Evolutionary conservation across 2,113 vertebrate genomes (phyloP).

Genomic region (Cairina moschata): DNA sequence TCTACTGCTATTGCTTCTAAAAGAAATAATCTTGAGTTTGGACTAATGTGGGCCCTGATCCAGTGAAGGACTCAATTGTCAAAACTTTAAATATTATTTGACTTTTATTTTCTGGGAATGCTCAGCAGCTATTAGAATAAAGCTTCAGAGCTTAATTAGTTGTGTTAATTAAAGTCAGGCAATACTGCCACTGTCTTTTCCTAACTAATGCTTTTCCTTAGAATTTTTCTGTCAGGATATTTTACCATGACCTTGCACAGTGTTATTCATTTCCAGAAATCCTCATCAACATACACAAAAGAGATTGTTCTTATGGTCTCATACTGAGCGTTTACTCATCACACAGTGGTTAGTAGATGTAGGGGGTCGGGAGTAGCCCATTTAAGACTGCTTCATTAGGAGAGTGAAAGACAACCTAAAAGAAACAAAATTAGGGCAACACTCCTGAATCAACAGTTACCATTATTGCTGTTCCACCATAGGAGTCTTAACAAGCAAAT

Average conservation of each 20-base stretch:
- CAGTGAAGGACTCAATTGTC: not conserved
- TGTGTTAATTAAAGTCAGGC: not conserved
- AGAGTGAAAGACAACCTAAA: slow-evolving; percentile 43
- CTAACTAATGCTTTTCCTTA: not conserved
- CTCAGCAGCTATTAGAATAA: not conserved
- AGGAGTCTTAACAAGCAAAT: slow-evolving; percentile 17
- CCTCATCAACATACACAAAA: slow-evolving; percentile 25
- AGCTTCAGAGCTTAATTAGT: not conserved
- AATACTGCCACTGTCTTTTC: not conserved
- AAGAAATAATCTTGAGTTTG: not conserved
- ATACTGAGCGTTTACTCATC: slow-evolving; percentile 59
- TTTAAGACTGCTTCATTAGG: slow-evolving; percentile 53
- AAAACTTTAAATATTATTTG: not conserved
- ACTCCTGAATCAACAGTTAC: slow-evolving; percentile 57
- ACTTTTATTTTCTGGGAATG: not conserved
- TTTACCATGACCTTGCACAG: not conserved
- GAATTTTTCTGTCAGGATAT: not conserved
- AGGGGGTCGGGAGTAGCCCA: slow-evolving; percentile 1
- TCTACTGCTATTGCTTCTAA: not conserved
- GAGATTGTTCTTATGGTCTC: slow-evolving; percentile 40
- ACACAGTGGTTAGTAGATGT: not conserved
- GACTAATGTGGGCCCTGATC: not conserved
- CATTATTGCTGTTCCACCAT: slow-evolving; percentile 2
- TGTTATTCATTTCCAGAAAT: slow-evolving; percentile 27
- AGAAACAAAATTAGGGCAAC: slow-evolving; percentile 54